Percentiles rank a stretch among this genome's conserved stretches.
These are phyloP conservation scores for Sesia apiformis DNA, from an alignment of 2,888 invertebrate species.

Conservation along the genomic window DNA sequence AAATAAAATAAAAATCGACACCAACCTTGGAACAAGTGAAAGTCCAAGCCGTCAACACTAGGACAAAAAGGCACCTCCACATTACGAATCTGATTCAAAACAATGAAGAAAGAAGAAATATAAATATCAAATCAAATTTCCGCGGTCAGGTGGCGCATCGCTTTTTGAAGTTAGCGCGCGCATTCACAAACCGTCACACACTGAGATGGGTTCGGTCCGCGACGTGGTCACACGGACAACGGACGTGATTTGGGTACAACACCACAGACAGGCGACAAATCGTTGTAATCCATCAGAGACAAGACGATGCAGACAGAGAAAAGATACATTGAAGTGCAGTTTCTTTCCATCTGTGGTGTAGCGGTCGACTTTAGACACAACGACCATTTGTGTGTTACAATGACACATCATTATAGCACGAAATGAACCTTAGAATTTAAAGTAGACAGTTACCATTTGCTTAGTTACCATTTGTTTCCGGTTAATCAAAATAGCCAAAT, in stretches of 20 bases:
- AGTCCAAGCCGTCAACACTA: constrained; percentile 47
- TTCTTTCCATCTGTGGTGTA: no score
- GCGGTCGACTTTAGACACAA: no score
- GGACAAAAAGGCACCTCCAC: constrained; percentile 53
- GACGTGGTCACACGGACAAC: constrained; percentile 22
- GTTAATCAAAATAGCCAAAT: no score
- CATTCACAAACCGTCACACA: constrained; percentile 44
- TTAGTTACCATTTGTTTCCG: no score
- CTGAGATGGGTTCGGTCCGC: constrained; percentile 39
- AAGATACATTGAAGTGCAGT: no score
- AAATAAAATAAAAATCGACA: constrained; percentile 4
- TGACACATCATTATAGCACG: no score
- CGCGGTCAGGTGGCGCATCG: constrained; percentile 45
- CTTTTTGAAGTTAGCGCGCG: constrained; percentile 46
- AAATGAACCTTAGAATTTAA: no score
- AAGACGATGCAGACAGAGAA: no score
- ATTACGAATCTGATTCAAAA: constrained; percentile 36
- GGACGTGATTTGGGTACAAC: constrained; percentile 44
- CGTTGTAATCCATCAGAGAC: not conserved
- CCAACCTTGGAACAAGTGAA: constrained; percentile 54
- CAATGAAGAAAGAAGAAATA: constrained; percentile 24
- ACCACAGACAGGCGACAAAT: not conserved
- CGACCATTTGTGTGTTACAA: no score
- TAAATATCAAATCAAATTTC: constrained; percentile 34
- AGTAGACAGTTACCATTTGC: no score